Conservation (phyloP, 1,140 invertebrate genomes). For the Oryctes rhinoceros region DNA sequence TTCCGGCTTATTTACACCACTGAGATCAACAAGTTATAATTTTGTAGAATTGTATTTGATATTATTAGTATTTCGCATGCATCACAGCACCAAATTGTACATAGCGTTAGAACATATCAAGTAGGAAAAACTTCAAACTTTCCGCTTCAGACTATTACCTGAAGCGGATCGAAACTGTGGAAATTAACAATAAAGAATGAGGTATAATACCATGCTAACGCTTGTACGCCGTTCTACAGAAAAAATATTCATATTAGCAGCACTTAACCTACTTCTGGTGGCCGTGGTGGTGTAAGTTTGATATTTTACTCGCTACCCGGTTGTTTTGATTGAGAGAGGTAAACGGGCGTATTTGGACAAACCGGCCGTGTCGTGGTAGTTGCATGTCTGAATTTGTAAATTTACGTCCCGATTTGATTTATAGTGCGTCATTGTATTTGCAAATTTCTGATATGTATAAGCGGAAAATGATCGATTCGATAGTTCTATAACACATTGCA, state of each 20-base stretch:
- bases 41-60: too few relatives aligned
- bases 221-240: background rate
- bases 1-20: too few relatives aligned
- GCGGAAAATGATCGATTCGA: too few relatives aligned
- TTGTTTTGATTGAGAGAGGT: background rate
- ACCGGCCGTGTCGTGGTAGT: background rate
- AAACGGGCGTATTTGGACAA: slow-evolving; percentile 2
- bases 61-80: too few relatives aligned
- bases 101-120: too few relatives aligned
- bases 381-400: slow-evolving; percentile 18
- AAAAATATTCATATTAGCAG: slow-evolving; percentile 19
- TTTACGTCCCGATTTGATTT: background rate
- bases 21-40: too few relatives aligned
- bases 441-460: slow-evolving; percentile 1
- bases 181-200: background rate
- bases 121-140: too few relatives aligned
- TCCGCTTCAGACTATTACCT: too few relatives aligned
- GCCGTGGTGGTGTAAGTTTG: background rate
- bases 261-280: background rate
- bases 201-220: background rate
- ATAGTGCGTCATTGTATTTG: background rate
- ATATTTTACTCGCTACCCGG: background rate
- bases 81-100: too few relatives aligned
- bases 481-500: too few relatives aligned
- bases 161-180: background rate